Evolutionary conservation across 2,797 vertebrate genomes (phyloP), one percentile per base, ranked within the genome.

Genomic region (Dallia pectoralis): DNA sequence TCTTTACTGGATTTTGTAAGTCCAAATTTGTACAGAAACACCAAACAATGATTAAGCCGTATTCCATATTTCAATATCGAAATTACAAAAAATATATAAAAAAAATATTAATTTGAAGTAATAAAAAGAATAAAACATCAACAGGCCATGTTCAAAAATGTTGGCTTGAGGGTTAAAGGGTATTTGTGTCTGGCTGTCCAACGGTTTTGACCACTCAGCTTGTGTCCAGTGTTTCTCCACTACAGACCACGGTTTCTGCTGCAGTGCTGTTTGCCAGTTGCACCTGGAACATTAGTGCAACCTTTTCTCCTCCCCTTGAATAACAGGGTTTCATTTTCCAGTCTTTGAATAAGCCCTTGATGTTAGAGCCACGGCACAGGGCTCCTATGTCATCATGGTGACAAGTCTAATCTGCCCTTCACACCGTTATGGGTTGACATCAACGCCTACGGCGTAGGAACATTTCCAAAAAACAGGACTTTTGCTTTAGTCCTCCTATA

Each of bases 261-360:
- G 22, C 53, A 56, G 53, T n/a, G 22, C n/a, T 7, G 19, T 25
- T 79, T 82, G 81, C 80, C 61, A 25, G 77, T 79, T 77, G 4
- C 78, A 88, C 82, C 85, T 87, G 86, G 87, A 81, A 87, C 80
- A 77, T 86, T 91, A 90, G 90, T 91, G 89, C 89, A 91, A 89
- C 76, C 74, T 85, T 85, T 78, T 15, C 14, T 87, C 88, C 88
- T 85, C 82, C 25, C n/a, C 53, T 56, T 25, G 22, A 25, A 56
- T 3, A 56, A 56, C 53, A 56, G 53, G 53, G 19, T 56, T 56
- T 56, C 16, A 12, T 44, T 44, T 44, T n/a, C 19, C 51, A 22
- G 53, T 56, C 53, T 56, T 59, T 56, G 51, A 59, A 25, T 25
- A 59, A 25, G 53, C 53, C 53, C 53, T 59, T 59, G 49, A n/a